Percentiles rank a stretch among this genome's conserved stretches.
Evolutionary conservation across 1,140 invertebrate genomes (phyloP).

Genomic region (Euwallacea fornicatus): DNA sequence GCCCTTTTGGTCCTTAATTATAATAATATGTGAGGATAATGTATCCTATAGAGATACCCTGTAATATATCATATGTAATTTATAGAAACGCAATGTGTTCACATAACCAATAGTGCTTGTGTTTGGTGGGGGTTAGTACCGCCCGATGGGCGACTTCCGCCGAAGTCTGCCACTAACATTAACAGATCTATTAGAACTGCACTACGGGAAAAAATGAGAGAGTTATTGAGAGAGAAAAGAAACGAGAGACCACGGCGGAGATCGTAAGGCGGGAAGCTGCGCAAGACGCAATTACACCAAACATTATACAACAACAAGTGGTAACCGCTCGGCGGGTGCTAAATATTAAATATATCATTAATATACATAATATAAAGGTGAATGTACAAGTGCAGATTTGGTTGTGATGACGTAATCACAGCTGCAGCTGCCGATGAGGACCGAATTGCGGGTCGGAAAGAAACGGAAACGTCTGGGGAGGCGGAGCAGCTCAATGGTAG

Average conservation of each 20-base stretch:
- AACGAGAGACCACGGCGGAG: slow-evolving; percentile 3
- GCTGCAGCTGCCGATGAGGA: slow-evolving; percentile 50
- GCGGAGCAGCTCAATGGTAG: slow-evolving; percentile 75
- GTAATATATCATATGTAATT: slow-evolving; percentile 56
- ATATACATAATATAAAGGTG: slow-evolving; percentile 52
- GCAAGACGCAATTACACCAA: slow-evolving; percentile 52
- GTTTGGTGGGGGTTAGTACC: slow-evolving; percentile 49
- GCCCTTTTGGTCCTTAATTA: slow-evolving; percentile 54
- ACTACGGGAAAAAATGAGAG: neutral
- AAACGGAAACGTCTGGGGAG: slow-evolving; percentile 26
- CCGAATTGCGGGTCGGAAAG: slow-evolving; percentile 36
- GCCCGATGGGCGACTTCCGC: neutral
- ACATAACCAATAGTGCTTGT: slow-evolving; percentile 53
- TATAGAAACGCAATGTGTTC: slow-evolving; percentile 49
- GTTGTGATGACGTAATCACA: slow-evolving; percentile 53
- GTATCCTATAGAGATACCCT: slow-evolving; percentile 56
- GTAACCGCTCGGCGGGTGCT: slow-evolving; percentile 52
- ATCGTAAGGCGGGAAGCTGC: slow-evolving; percentile 39
- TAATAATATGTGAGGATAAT: slow-evolving; percentile 55
- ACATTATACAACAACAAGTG: slow-evolving; percentile 55
- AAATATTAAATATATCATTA: slow-evolving; percentile 48
- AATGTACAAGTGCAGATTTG: slow-evolving; percentile 55
- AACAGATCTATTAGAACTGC: no score
- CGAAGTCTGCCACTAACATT: neutral
- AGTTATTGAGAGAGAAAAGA: slow-evolving; percentile 7